Base-by-base conservation (phyloP, 2,888 invertebrate genomes). In the Cephus runcator region DNA sequence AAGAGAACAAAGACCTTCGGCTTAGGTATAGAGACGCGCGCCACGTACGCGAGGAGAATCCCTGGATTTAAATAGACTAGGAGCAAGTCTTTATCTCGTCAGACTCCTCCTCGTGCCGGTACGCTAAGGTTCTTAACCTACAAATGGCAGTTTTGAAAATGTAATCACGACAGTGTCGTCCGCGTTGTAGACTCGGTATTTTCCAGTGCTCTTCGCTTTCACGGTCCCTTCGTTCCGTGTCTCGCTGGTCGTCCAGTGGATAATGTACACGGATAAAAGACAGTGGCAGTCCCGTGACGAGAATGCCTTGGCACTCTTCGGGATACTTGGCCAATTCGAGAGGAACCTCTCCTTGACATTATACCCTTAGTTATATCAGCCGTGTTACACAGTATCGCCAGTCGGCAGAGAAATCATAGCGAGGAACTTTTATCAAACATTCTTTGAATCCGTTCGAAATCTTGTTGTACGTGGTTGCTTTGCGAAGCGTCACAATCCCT, bases 301-400 rank as follows among this genome's bases (percentile, higher is more conserved):
- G 56, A 56, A 23, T 71, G 34, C 71, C 71, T 71, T 34, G 71
- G 71, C 71, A 71, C 71, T 30, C 71, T 31, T 34, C 31, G 34
- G 30, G 31, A 31, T 11, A 34, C 12, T 31, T 11, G 31, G 71
- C 30, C 71, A 71, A 15, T 30, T 71, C 34, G 12, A 33, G 71
- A 71, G 15, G 30, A 71, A 30, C 34, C 30, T 71, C 71, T 31
- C 71, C 71, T 71, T 71, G 71, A 71, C 71, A 71, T 71, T 71
- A 71, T 30, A 33, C 30, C 71, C 9, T 56, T 56, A 23, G 56
- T 23, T 56, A 56, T 56, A 23, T 56, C 56, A 56, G 23, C 23
- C 23, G 6, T 15, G 23, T 56, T 23, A 23, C 23, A 6, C 23
- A 56, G 56, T 9, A 23, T 9, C 6, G 56, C 2, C 9, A 56